Evolutionary conservation across 2,797 vertebrate species (phyloP).

Genomic region (Karalla daura): DNA sequence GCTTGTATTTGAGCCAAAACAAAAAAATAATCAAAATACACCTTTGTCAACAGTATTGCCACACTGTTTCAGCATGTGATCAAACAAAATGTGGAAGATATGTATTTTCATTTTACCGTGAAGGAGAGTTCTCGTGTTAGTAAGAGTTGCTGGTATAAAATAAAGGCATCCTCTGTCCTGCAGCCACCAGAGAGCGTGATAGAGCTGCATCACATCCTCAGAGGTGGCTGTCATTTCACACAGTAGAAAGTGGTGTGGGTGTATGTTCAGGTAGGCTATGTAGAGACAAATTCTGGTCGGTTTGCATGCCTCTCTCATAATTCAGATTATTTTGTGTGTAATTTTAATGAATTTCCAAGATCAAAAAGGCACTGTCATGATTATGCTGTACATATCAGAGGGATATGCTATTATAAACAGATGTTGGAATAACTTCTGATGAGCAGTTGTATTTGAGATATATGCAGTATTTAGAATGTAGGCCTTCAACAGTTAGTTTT

Average conservation of each 20-base stretch:
- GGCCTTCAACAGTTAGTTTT: slow-evolving; percentile 61
- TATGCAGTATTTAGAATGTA: slow-evolving; percentile 72
- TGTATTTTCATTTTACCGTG: slow-evolving; percentile 27
- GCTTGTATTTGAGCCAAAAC: slow-evolving; percentile 64
- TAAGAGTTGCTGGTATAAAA: slow-evolving; percentile 12
- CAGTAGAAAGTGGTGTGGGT: slow-evolving; percentile 20
- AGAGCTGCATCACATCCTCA: not conserved
- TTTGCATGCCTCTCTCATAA: slow-evolving; percentile 77
- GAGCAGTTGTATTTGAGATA: slow-evolving; percentile 60
- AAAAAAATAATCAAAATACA: slow-evolving; percentile 16
- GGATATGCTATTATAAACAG: slow-evolving; percentile 53
- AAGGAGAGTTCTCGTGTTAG: slow-evolving; percentile 14
- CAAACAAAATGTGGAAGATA: slow-evolving; percentile 45
- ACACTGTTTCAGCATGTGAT: slow-evolving; percentile 65
- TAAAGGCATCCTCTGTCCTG: slow-evolving; percentile 26
- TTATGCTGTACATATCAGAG: slow-evolving; percentile 75
- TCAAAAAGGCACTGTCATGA: slow-evolving; percentile 61
- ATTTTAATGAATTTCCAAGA: slow-evolving; percentile 65
- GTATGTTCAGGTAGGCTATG: slow-evolving; percentile 52
- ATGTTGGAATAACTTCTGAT: slow-evolving; percentile 53
- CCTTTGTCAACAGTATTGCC: slow-evolving; percentile 56
- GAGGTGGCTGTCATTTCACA: slow-evolving; percentile 12
- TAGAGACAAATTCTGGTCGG: slow-evolving; percentile 50
- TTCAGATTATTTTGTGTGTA: slow-evolving; percentile 73
- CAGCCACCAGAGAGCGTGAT: slow-evolving; percentile 48